A percentile compares a stretch with the other conserved stretches of the same genome.
phyloP scores from a whole-genome alignment of 2,888 invertebrate species.

The Synergus itoensis region DNA sequence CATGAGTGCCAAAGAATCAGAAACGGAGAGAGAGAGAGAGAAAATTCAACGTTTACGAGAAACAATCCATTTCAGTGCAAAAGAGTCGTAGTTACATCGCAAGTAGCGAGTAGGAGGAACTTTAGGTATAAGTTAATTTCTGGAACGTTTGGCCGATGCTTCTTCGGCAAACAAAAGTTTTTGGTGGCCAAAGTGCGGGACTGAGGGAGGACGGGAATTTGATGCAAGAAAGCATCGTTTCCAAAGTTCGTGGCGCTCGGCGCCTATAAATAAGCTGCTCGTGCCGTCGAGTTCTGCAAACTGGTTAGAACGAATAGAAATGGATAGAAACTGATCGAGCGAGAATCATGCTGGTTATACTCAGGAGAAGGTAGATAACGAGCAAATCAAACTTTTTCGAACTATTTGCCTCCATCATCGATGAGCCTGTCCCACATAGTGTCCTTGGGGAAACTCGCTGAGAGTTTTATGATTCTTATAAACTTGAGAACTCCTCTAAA shows the following conservation, averaged over 20 bases:
- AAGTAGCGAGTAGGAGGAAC: conserved; percentile 48
- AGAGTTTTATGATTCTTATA: conserved; percentile 3
- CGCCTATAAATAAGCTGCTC: conserved; percentile 28
- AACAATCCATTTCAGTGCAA: background rate
- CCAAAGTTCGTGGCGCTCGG: conserved; percentile 16
- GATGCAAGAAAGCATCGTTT: conserved; percentile 47
- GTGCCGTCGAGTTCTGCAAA: background rate
- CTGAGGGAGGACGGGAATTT: conserved; percentile 34
- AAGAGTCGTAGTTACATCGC: conserved; percentile 44
- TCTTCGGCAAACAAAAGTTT: conserved; percentile 61
- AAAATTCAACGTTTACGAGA: background rate
- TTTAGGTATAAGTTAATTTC: conserved; percentile 65
- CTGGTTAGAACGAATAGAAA: background rate
- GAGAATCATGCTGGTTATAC: background rate
- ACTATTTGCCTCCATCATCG: conserved; percentile 30
- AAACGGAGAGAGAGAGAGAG: background rate
- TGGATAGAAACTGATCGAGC: background rate
- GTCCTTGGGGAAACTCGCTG: background rate
- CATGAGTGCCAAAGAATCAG: background rate
- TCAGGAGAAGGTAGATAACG: conserved; percentile 13
- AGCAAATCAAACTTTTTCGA: conserved; percentile 38
- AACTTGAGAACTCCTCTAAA: background rate
- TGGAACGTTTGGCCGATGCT: conserved; percentile 54
- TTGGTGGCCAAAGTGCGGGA: conserved; percentile 40
- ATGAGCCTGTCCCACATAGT: background rate